phyloP scores from a whole-genome alignment of 2,113 vertebrate genomes.

The Noctilio leporinus region DNA sequence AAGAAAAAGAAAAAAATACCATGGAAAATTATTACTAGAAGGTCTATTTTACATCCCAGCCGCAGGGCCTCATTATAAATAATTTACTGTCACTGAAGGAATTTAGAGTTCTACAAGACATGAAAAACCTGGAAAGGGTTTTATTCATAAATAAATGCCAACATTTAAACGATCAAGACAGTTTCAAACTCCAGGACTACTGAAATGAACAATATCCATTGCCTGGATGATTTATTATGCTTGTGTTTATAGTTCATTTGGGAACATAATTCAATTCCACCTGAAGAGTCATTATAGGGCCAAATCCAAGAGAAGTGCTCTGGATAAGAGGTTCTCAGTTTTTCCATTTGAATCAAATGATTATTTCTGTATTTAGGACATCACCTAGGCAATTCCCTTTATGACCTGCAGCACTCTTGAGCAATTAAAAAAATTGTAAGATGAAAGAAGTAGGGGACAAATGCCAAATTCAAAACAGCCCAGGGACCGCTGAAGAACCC shows the following conservation, averaged over 20 bases:
- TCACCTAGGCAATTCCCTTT: constrained; percentile 23
- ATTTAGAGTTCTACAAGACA: constrained; percentile 36
- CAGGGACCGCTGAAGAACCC: not conserved
- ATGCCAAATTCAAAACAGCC: constrained; percentile 26
- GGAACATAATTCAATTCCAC: constrained; percentile 47
- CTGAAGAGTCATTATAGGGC: constrained; percentile 23
- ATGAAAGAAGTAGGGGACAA: constrained; percentile 13
- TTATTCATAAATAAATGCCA: constrained; percentile 61
- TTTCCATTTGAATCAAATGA: constrained; percentile 47
- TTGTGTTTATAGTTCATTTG: not conserved
- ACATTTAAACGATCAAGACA: constrained; percentile 49
- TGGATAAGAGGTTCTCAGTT: constrained; percentile 17
- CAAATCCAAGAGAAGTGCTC: constrained; percentile 12
- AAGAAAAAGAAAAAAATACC: not conserved
- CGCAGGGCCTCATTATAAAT: constrained; percentile 35
- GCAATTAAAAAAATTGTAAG: constrained; percentile 51
- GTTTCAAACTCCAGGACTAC: constrained; percentile 10
- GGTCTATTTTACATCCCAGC: not conserved
- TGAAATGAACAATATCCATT: constrained; percentile 17
- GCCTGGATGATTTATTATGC: constrained; percentile 5
- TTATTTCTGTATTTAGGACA: constrained; percentile 40
- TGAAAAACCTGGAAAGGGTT: constrained; percentile 39
- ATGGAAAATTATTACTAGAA: constrained; percentile 28
- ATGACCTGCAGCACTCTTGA: constrained; percentile 28
- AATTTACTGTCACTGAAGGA: constrained; percentile 28